These are phyloP conservation scores for Prochilodus magdalenae DNA, from an alignment of 2,113 vertebrate genomes.

Conservation along the genomic window DNA sequence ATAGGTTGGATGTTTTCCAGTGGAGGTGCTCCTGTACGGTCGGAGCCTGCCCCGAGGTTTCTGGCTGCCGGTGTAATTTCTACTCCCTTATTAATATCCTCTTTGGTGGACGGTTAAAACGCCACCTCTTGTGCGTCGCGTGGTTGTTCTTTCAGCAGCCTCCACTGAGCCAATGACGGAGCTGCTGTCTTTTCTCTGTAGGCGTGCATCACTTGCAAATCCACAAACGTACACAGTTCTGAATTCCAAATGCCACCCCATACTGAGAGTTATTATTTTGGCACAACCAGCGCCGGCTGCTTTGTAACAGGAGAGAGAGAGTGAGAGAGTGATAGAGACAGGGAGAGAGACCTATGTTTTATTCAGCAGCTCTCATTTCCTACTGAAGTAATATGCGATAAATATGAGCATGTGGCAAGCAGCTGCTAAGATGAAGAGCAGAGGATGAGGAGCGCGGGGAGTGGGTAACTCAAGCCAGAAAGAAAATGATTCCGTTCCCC, in stretches of 20 bases:
- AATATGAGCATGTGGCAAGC: slow-evolving; percentile 74
- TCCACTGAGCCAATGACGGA: slow-evolving; percentile 55
- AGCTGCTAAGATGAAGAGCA: slow-evolving; percentile 73
- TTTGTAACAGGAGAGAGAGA: slow-evolving; percentile 77
- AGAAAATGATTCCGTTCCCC: slow-evolving; percentile 73
- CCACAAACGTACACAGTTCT: slow-evolving; percentile 73
- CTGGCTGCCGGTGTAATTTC: too few relatives aligned
- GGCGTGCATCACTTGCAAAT: slow-evolving; percentile 68
- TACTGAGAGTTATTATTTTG: slow-evolving; percentile 72
- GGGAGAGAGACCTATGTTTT: slow-evolving; percentile 68
- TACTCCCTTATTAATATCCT: neutral
- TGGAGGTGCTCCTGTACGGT: too few relatives aligned
- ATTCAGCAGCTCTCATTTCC: slow-evolving; percentile 79
- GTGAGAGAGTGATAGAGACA: slow-evolving; percentile 72
- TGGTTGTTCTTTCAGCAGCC: neutral
- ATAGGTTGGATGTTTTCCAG: too few relatives aligned
- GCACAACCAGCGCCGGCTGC: slow-evolving; percentile 61
- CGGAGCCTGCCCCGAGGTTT: too few relatives aligned
- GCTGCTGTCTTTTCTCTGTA: slow-evolving; percentile 61
- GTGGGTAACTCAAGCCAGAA: slow-evolving; percentile 68
- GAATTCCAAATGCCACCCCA: slow-evolving; percentile 70
- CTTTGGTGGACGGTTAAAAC: neutral
- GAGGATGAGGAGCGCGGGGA: slow-evolving; percentile 68
- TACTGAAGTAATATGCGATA: slow-evolving; percentile 77
- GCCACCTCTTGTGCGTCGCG: neutral